Conservation (phyloP, 2,797 vertebrate species). For the Gastrophryne carolinensis region DNA sequence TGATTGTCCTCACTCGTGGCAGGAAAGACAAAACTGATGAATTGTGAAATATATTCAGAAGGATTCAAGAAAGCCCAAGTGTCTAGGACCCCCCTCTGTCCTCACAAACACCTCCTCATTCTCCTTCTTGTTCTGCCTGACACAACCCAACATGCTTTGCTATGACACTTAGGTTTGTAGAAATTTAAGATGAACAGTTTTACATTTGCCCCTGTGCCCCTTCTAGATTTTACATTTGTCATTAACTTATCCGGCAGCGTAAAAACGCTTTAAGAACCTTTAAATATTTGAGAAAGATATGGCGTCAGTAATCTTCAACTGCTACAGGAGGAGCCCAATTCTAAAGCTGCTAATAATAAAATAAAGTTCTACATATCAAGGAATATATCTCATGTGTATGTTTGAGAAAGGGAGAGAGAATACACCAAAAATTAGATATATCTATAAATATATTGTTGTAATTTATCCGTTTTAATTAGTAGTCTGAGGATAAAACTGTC, state of each 20-base stretch:
- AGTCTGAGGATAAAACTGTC: too few relatives aligned
- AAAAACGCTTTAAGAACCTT: background rate
- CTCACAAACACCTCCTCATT: conserved; percentile 68
- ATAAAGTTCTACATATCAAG: too few relatives aligned
- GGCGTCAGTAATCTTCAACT: too few relatives aligned
- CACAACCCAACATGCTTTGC: conserved; percentile 70
- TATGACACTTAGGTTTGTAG: conserved; percentile 76
- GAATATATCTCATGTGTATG: too few relatives aligned
- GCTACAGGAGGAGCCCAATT: too few relatives aligned
- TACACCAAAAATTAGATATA: too few relatives aligned
- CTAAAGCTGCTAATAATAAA: too few relatives aligned
- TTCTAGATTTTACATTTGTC: conserved; percentile 38
- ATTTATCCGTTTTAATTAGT: too few relatives aligned
- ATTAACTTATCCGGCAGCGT: conserved; percentile 31
- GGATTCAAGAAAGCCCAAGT: conserved; percentile 96
- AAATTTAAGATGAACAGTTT: conserved; percentile 78
- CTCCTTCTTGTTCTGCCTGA: conserved; percentile 79
- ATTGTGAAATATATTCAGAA: conserved; percentile 99
- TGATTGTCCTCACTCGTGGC: conserved; percentile 99
- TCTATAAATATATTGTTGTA: too few relatives aligned
- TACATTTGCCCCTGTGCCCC: conserved; percentile 68
- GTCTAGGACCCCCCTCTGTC: conserved; percentile 76
- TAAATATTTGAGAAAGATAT: background rate
- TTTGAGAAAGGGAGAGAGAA: too few relatives aligned
- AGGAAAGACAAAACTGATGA: conserved; percentile 99